Conservation (phyloP, 2,113 vertebrate genomes). For the Recurvirostra avosetta region DNA sequence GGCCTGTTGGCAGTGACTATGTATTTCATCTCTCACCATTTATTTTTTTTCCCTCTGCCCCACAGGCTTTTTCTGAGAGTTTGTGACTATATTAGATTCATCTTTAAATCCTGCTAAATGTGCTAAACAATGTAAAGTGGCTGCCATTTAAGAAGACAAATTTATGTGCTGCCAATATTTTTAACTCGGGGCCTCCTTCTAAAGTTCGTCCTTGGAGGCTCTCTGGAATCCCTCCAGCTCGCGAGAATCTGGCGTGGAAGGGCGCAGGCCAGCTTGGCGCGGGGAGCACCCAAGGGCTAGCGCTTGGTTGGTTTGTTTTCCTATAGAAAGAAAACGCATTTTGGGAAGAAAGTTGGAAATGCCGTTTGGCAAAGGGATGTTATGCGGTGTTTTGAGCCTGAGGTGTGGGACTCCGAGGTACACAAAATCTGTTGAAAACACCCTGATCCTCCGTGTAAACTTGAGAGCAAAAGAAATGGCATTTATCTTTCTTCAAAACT, state of each 20-base stretch:
- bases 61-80: background rate
- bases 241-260: background rate
- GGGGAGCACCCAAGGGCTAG: background rate
- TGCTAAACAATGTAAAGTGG: conserved; percentile 51
- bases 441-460: background rate
- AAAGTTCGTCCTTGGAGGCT: background rate
- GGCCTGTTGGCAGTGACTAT: conserved; percentile 31
- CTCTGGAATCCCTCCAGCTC: background rate
- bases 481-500: background rate
- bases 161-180: conserved; percentile 23
- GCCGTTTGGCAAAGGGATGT: background rate
- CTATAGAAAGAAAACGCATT: background rate
- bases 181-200: background rate
- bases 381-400: background rate
- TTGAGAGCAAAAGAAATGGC: background rate
- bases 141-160: conserved; percentile 28
- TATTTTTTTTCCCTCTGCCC: background rate
- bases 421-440: background rate
- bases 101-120: conserved; percentile 28
- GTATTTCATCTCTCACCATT: conserved; percentile 41
- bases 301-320: background rate
- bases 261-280: background rate
- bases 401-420: background rate
- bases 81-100: conserved; percentile 1
- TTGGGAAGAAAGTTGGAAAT: background rate